Conservation (phyloP, 2,797 vertebrate species). For the Serranus cabrilla region DNA sequence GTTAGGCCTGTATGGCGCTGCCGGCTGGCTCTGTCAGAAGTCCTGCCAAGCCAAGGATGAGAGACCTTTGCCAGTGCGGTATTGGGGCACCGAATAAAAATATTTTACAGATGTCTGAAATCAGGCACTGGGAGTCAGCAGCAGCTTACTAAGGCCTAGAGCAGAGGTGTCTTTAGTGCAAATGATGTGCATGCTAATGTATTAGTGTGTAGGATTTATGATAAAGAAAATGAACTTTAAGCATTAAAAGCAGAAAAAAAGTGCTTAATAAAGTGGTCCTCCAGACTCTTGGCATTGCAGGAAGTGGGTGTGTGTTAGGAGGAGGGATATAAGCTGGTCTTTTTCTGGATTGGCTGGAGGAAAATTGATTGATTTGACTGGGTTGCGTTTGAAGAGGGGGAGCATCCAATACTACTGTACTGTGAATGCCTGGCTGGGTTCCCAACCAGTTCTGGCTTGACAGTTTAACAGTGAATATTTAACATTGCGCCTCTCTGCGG, state of each 20-base stretch:
- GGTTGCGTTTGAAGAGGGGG: slow-evolving; percentile 46
- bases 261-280: slow-evolving; percentile 34
- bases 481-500: slow-evolving; percentile 76
- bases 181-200: slow-evolving; percentile 43
- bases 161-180: slow-evolving; percentile 51
- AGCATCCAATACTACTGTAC: slow-evolving; percentile 54
- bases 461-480: slow-evolving; percentile 88
- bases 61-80: slow-evolving; percentile 85
- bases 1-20: slow-evolving; percentile 79
- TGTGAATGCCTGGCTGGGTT: slow-evolving; percentile 76
- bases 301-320: slow-evolving; percentile 49
- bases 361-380: slow-evolving; percentile 52
- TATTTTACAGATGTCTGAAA: slow-evolving; percentile 88
- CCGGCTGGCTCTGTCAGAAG: slow-evolving; percentile 82
- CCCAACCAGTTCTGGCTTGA: slow-evolving; percentile 80
- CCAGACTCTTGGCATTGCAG: slow-evolving; percentile 29
- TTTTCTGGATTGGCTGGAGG: slow-evolving; percentile 48
- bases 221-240: slow-evolving; percentile 44
- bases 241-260: slow-evolving; percentile 19
- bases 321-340: slow-evolving; percentile 39
- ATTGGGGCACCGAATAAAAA: slow-evolving; percentile 84
- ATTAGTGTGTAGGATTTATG: slow-evolving; percentile 45
- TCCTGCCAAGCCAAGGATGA: slow-evolving; percentile 86
- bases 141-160: slow-evolving; percentile 36
- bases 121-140: slow-evolving; percentile 72